Evolutionary conservation across 2,888 invertebrate species (phyloP).

Genomic region (Apodemia hepburni): DNA sequence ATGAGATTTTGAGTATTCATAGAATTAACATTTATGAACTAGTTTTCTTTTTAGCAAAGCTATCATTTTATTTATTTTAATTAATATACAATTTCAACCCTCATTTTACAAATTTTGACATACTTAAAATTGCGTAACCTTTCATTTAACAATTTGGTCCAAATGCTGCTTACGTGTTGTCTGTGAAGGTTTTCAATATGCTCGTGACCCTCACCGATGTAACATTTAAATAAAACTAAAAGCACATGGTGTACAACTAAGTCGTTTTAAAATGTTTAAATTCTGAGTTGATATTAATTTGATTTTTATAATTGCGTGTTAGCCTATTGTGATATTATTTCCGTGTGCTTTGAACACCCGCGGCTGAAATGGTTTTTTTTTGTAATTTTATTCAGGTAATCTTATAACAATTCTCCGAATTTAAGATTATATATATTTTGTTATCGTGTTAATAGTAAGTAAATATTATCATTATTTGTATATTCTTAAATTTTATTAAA

Average conservation of each 20-base stretch:
- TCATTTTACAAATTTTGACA: conserved; percentile 40
- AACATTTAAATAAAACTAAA: conserved; percentile 40
- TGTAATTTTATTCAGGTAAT: not conserved
- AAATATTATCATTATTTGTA: not conserved
- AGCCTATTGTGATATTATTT: not conserved
- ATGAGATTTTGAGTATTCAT: conserved; percentile 13
- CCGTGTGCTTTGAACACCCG: not conserved
- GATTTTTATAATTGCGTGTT: not conserved
- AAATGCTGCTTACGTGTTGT: conserved; percentile 75
- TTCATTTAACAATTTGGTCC: conserved; percentile 63
- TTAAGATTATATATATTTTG: not conserved
- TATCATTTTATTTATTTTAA: conserved; percentile 14
- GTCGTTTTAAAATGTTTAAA: conserved; percentile 23
- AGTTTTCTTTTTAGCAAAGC: not conserved
- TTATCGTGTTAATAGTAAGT: not conserved
- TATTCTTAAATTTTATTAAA: not conserved
- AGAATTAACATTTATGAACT: not conserved
- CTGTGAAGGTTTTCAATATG: conserved; percentile 69
- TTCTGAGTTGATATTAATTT: not conserved
- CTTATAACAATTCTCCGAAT: not conserved
- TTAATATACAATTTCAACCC: conserved; percentile 14
- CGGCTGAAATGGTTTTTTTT: not conserved
- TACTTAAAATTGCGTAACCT: conserved; percentile 74
- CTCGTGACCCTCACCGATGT: conserved; percentile 66
- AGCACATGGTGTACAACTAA: conserved; percentile 44